Percentiles rank a stretch among this genome's conserved stretches.
phyloP scores from a whole-genome alignment of 2,888 invertebrate species.

The Drosophila quinaria region DNA sequence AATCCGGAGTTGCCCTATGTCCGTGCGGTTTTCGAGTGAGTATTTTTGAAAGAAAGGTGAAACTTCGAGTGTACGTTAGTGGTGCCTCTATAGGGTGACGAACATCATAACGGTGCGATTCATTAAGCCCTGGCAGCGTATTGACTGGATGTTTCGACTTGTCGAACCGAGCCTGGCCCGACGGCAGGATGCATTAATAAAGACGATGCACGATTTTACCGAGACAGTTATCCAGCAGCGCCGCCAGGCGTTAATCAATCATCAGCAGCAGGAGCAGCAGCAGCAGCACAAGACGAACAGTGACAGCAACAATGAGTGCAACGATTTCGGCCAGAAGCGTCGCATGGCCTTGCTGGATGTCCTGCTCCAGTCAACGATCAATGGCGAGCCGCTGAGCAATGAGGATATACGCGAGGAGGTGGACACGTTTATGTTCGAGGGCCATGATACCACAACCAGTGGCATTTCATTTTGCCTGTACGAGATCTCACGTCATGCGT shows the following conservation, averaged over 20 bases:
- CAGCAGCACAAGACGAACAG: neutral
- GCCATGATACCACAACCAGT: slow-evolving; percentile 83
- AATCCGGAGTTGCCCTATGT: slow-evolving; percentile 90
- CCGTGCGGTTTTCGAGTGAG: slow-evolving; percentile 89
- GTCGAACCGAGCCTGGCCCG: slow-evolving; percentile 58
- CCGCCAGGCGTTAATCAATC: slow-evolving; percentile 30
- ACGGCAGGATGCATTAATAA: slow-evolving; percentile 63
- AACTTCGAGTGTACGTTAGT: neutral
- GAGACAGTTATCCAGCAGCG: slow-evolving; percentile 52
- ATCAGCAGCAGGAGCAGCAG: neutral
- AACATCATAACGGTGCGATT: slow-evolving; percentile 75
- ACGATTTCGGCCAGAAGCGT: slow-evolving; percentile 86
- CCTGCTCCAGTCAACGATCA: slow-evolving; percentile 87
- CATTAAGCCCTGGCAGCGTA: slow-evolving; percentile 76
- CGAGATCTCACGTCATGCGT: slow-evolving; percentile 78
- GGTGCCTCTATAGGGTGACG: slow-evolving; percentile 61
- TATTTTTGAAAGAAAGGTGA: neutral
- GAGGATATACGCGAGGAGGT: slow-evolving; percentile 89
- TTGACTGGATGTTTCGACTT: slow-evolving; percentile 74
- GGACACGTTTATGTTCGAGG: slow-evolving; percentile 89
- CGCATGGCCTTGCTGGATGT: slow-evolving; percentile 89
- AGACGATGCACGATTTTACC: slow-evolving; percentile 81
- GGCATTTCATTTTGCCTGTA: slow-evolving; percentile 81
- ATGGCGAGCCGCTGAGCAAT: slow-evolving; percentile 87
- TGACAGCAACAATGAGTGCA: slow-evolving; percentile 24